Conservation (phyloP, 2,113 vertebrate species). For the Macrotis lagotis region DNA sequence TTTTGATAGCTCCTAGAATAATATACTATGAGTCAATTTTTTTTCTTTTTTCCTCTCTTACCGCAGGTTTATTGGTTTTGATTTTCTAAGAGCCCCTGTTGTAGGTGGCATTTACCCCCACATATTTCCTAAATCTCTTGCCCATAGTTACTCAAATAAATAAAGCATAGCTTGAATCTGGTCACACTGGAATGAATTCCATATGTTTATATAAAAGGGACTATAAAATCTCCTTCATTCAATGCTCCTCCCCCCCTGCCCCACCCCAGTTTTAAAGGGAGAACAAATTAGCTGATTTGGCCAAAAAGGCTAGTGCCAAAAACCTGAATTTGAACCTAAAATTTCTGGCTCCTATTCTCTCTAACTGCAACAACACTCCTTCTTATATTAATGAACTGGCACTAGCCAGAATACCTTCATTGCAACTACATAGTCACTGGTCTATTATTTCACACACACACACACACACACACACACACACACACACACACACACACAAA, state of each 20-base stretch:
- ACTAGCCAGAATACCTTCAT: neutral
- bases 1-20: neutral
- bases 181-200: neutral
- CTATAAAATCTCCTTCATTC: neutral
- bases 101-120: neutral
- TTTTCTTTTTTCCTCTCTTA: neutral
- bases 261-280: neutral
- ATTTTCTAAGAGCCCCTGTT: neutral
- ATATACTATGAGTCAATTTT: neutral
- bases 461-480: too few relatives aligned
- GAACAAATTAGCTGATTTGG: neutral
- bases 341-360: neutral
- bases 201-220: neutral
- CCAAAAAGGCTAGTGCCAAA: neutral
- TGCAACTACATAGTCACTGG: neutral
- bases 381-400: neutral
- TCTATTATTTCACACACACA: too few relatives aligned
- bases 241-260: too few relatives aligned
- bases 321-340: neutral
- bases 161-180: neutral
- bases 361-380: neutral
- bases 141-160: neutral
- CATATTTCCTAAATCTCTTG: neutral
- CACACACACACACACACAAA: too few relatives aligned
- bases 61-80: neutral